Conservation (phyloP, 2,888 invertebrate species). For the Chirona hameri region DNA sequence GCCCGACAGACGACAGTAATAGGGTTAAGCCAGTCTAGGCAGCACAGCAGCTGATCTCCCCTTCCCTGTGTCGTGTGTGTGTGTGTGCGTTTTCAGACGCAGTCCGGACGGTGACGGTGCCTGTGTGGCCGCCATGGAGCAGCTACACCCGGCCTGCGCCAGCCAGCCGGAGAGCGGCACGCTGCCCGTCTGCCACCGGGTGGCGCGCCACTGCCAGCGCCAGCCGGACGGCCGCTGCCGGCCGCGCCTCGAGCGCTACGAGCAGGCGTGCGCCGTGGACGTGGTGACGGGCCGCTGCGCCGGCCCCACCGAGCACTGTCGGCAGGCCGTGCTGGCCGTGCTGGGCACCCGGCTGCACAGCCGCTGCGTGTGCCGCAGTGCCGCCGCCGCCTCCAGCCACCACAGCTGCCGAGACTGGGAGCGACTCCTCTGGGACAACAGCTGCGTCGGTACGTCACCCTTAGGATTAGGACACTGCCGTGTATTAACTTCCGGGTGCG, state of each 20-base stretch:
- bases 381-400: constrained; percentile 57
- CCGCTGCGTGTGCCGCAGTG: constrained; percentile 73
- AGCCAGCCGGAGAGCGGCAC: constrained; percentile 71
- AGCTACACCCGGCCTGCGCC: constrained; percentile 82
- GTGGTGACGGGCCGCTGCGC: constrained; percentile 85
- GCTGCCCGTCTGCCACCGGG: constrained; percentile 69
- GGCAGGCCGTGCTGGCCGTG: constrained; percentile 79
- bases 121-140: constrained; percentile 83
- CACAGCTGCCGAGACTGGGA: constrained; percentile 90
- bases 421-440: constrained; percentile 82
- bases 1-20: too few relatives aligned
- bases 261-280: constrained; percentile 87
- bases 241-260: constrained; percentile 76
- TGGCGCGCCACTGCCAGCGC: constrained; percentile 51
- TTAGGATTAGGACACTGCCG: too few relatives aligned
- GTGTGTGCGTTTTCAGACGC: neutral
- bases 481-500: too few relatives aligned
- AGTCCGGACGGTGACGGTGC: constrained; percentile 57
- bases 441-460: constrained; percentile 75
- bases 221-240: constrained; percentile 50
- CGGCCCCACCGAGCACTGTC: constrained; percentile 76
- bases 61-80: neutral
- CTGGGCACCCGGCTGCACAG: constrained; percentile 83
- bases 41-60: neutral
- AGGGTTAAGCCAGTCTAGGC: too few relatives aligned